Conservation (phyloP, 2,113 vertebrate genomes). For the Ctenomys sociabilis region DNA sequence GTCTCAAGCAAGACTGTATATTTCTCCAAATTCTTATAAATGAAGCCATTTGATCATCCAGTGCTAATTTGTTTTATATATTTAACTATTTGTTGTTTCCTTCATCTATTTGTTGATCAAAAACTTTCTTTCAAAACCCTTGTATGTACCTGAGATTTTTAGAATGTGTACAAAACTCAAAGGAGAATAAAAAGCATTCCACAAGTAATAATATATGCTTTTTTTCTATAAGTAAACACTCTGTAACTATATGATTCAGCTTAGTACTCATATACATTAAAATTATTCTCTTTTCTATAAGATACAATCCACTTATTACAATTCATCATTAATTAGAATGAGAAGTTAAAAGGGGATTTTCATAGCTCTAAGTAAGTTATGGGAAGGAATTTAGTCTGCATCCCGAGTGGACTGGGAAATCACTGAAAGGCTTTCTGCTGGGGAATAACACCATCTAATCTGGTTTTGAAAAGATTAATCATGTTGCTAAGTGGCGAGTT, state of each 20-base stretch:
- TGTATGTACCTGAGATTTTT: neutral
- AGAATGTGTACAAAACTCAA: conserved; percentile 37
- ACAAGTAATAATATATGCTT: neutral
- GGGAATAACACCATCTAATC: neutral
- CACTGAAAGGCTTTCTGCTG: neutral
- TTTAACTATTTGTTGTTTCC: neutral
- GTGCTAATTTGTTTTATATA: neutral
- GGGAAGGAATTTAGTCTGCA: conserved; percentile 7
- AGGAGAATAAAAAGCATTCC: neutral
- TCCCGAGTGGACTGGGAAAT: neutral
- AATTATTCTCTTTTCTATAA: neutral
- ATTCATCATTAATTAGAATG: neutral
- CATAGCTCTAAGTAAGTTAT: neutral
- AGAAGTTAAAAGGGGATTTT: conserved; percentile 37
- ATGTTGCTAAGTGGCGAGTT: conserved; percentile 1
- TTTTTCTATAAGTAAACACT: neutral
- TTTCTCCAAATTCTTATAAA: conserved; percentile 48
- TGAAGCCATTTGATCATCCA: neutral
- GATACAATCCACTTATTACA: neutral
- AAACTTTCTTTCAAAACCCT: neutral
- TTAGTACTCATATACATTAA: neutral
- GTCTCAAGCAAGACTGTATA: neutral
- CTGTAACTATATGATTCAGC: neutral
- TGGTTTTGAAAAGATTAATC: conserved; percentile 39
- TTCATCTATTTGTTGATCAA: neutral